These are phyloP conservation scores for Nymphalis c-album DNA, from an alignment of 2,888 invertebrate species.

Conservation along the genomic window DNA sequence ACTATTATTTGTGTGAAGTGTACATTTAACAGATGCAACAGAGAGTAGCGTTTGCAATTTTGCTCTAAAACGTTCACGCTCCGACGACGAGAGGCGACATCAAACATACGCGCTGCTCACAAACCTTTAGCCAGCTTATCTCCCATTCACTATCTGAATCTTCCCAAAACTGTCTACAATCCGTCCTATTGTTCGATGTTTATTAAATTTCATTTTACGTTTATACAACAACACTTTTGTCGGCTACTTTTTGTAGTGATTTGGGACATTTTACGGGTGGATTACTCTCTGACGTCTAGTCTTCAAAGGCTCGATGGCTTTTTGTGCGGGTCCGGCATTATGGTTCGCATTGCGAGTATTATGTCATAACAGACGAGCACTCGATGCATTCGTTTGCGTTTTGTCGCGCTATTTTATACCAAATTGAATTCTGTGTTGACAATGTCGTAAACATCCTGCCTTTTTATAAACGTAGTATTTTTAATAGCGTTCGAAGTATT, in stretches of 20 bases:
- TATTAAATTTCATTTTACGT: conserved; percentile 82
- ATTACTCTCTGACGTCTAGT: conserved; percentile 72
- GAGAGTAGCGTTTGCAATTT: conserved; percentile 69
- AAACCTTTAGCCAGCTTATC: conserved; percentile 81
- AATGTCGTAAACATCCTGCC: conserved; percentile 75
- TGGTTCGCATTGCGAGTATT: conserved; percentile 78
- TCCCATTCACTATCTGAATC: conserved; percentile 76
- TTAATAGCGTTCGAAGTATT: conserved; percentile 45
- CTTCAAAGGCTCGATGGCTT: conserved; percentile 69
- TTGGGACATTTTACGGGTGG: conserved; percentile 81
- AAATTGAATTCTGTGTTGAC: conserved; percentile 77
- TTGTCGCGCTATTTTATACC: conserved; percentile 67
- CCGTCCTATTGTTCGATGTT: conserved; percentile 72
- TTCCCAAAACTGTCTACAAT: conserved; percentile 72
- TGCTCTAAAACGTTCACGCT: conserved; percentile 77
- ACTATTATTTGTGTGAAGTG: conserved; percentile 71
- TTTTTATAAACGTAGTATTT: conserved; percentile 54
- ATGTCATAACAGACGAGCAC: conserved; percentile 79
- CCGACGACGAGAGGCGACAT: conserved; percentile 77
- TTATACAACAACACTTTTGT: conserved; percentile 81
- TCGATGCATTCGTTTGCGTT: conserved; percentile 62
- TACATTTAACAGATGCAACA: conserved; percentile 76
- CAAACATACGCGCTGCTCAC: conserved; percentile 75
- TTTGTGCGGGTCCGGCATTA: conserved; percentile 69
- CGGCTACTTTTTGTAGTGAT: conserved; percentile 73